Percentiles rank a stretch among this genome's conserved stretches.
Conservation (phyloP, 2,113 vertebrate genomes). For the Toxotes jaculatrix region DNA sequence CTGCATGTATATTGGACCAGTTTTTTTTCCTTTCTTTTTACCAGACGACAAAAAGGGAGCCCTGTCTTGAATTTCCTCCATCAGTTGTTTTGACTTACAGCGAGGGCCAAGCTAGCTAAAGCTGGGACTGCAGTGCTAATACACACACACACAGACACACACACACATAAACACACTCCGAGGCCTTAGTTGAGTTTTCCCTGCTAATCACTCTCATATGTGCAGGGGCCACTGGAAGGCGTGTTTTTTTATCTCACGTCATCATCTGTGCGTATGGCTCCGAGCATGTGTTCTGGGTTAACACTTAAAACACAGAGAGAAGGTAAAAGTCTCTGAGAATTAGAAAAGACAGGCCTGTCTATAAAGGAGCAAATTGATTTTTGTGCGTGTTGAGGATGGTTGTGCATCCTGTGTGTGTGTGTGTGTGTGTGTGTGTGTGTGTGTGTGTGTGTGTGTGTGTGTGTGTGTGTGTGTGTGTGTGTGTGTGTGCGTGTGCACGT, state of each 20-base stretch:
- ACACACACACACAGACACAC: constrained; percentile 33
- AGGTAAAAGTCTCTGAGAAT: constrained; percentile 33
- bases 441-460: constrained; percentile 17
- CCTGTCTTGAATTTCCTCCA: constrained; percentile 67
- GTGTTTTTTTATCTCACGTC: constrained; percentile 70
- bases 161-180: constrained; percentile 23
- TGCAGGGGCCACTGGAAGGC: constrained; percentile 56
- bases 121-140: constrained; percentile 37
- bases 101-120: constrained; percentile 48
- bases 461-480: constrained; percentile 5
- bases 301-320: constrained; percentile 29
- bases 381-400: background rate
- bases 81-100: constrained; percentile 63
- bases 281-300: constrained; percentile 65
- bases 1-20: background rate
- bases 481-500: background rate
- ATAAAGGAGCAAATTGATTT: constrained; percentile 17
- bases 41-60: constrained; percentile 64
- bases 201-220: constrained; percentile 75
- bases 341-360: constrained; percentile 18
- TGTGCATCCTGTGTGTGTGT: background rate
- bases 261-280: constrained; percentile 36
- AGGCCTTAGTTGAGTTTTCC: constrained; percentile 54
- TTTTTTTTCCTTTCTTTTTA: constrained; percentile 14
- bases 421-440: background rate